Percentiles rank a stretch among this genome's conserved stretches.
Conservation (phyloP, 2,888 invertebrate species). For the Drosophila siamana region DNA sequence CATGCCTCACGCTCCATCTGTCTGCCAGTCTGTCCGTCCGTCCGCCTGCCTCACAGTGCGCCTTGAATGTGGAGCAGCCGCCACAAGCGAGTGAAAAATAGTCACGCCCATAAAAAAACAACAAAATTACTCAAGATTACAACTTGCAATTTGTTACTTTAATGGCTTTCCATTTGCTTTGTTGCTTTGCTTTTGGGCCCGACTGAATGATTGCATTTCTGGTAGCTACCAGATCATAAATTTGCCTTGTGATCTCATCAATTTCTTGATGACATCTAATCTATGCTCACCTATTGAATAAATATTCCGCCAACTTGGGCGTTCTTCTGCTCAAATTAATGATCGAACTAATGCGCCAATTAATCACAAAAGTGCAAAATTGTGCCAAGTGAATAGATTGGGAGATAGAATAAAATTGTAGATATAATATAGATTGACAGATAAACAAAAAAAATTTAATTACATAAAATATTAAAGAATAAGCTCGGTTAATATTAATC, state of each 20-base stretch:
- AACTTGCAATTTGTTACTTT: slow-evolving; percentile 58
- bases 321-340: neutral
- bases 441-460: no score
- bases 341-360: neutral
- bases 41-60: slow-evolving; percentile 7
- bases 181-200: slow-evolving; percentile 25
- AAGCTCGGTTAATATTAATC: no score
- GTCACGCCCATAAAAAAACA: slow-evolving; percentile 45
- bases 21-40: slow-evolving; percentile 5
- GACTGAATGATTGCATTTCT: slow-evolving; percentile 30
- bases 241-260: slow-evolving; percentile 43
- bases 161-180: slow-evolving; percentile 51
- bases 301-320: neutral
- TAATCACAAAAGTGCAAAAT: neutral
- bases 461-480: no score
- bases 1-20: slow-evolving; percentile 9
- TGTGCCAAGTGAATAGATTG: neutral
- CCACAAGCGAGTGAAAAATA: slow-evolving; percentile 46
- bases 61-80: slow-evolving; percentile 46
- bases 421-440: no score
- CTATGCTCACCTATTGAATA: slow-evolving; percentile 10
- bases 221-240: slow-evolving; percentile 47
- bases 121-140: slow-evolving; percentile 47
- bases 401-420: no score
- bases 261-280: slow-evolving; percentile 32